Percentiles rank a stretch among this genome's conserved stretches.
Evolutionary conservation across 2,888 invertebrate species (phyloP).

Genomic region (Mythimna impura): DNA sequence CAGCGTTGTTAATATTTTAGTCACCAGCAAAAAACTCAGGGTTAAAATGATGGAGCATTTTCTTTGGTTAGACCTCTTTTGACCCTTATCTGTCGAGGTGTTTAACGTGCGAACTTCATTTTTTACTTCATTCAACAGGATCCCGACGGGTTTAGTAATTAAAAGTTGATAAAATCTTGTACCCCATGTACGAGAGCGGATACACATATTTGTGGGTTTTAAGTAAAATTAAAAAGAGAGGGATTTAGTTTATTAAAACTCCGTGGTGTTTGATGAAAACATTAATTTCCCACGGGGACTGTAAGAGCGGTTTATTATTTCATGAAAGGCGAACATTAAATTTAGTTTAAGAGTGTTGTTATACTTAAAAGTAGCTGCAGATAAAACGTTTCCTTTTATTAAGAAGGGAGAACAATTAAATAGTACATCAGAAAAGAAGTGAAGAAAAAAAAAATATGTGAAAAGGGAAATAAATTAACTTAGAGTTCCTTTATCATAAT

Average conservation of each 20-base stretch:
- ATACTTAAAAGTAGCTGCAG: constrained; percentile 43
- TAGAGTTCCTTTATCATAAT: neutral
- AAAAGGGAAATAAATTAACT: neutral
- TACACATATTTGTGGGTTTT: constrained; percentile 55
- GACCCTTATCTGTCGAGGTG: constrained; percentile 71
- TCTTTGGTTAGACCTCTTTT: constrained; percentile 62
- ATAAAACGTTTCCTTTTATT: constrained; percentile 35
- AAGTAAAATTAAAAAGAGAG: constrained; percentile 71
- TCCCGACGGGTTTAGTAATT: constrained; percentile 56
- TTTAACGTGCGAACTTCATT: constrained; percentile 68
- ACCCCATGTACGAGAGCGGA: constrained; percentile 49
- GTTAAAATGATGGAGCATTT: constrained; percentile 73
- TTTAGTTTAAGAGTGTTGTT: constrained; percentile 62
- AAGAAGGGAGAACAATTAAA: constrained; percentile 20
- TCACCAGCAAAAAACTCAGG: constrained; percentile 68
- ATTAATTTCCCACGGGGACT: constrained; percentile 80
- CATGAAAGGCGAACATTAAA: constrained; percentile 69
- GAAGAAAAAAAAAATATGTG: neutral
- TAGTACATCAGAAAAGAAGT: constrained; percentile 10
- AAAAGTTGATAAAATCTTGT: constrained; percentile 63
- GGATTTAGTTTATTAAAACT: constrained; percentile 67
- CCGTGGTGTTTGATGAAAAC: constrained; percentile 73
- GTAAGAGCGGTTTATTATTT: constrained; percentile 75
- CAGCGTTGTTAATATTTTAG: constrained; percentile 19
- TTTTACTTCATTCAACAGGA: constrained; percentile 50